phyloP scores from a whole-genome alignment of 2,113 vertebrate genomes.

The Microcebus ravelobensis region DNA sequence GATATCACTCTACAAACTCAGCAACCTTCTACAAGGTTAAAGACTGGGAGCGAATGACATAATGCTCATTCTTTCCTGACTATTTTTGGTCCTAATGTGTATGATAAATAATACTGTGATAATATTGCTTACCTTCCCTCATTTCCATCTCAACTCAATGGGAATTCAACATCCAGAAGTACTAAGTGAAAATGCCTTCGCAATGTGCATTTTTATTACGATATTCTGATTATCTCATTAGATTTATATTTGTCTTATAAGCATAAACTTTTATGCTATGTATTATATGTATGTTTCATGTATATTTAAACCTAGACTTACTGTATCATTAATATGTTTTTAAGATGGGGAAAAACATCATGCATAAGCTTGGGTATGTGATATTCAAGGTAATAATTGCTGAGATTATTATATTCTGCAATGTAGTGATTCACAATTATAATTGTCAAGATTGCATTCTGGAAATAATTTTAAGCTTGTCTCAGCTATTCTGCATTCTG shows the following conservation, averaged over 20 bases:
- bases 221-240: conserved; percentile 12
- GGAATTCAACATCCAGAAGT: conserved; percentile 39
- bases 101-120: conserved; percentile 72
- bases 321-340: neutral
- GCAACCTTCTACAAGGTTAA: conserved; percentile 77
- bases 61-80: conserved; percentile 65
- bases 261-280: neutral
- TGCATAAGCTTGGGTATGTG: neutral
- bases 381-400: neutral
- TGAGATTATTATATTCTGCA: neutral
- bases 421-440: neutral
- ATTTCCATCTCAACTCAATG: conserved; percentile 58
- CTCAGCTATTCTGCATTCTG: neutral
- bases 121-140: conserved; percentile 67
- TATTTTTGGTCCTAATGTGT: conserved; percentile 72
- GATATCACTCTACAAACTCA: conserved; percentile 41
- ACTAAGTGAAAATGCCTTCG: conserved; percentile 11
- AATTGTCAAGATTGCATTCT: neutral
- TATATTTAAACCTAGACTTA: neutral
- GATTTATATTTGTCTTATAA: neutral
- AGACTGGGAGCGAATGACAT: conserved; percentile 66
- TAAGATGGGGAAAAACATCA: neutral
- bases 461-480: neutral
- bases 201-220: neutral
- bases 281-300: neutral